These are phyloP conservation scores for Pipistrellus pygmaeus DNA, from an alignment of 2,797 vertebrate species.

Conservation along the genomic window DNA sequence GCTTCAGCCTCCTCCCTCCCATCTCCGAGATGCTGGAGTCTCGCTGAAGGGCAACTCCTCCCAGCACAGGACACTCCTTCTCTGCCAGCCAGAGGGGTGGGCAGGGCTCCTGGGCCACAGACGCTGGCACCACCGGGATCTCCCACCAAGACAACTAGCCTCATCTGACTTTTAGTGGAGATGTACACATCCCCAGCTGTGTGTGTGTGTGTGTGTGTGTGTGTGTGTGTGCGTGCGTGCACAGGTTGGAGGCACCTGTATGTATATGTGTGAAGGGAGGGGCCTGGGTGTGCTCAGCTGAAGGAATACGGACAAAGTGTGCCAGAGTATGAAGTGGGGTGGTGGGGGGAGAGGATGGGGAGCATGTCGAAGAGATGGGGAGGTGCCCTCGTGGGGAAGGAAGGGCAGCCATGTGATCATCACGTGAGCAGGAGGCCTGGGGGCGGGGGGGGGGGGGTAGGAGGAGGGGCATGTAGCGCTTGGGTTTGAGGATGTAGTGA, in stretches of 20 bases:
- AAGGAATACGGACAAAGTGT: not conserved
- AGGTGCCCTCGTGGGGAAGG: not conserved
- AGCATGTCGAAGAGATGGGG: not conserved
- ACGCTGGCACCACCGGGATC: rapidly evolving
- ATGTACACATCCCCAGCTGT: not conserved
- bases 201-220: rapidly evolving
- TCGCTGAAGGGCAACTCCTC: constrained; percentile 64
- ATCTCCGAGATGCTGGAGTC: not conserved
- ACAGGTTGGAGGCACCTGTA: not conserved
- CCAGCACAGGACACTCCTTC: not conserved
- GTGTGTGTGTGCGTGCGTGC: too few species aligned
- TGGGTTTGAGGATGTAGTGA: constrained; percentile 78
- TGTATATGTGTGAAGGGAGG: not conserved
- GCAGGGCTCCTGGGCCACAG: not conserved
- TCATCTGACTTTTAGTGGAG: constrained; percentile 43
- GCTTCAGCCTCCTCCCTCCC: constrained; percentile 44
- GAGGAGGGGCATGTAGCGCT: not conserved
- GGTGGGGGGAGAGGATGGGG: not conserved
- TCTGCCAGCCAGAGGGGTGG: constrained; percentile 50
- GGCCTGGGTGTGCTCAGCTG: not conserved
- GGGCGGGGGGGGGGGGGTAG: not conserved
- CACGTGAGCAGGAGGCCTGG: not conserved
- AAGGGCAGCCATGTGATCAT: not conserved
- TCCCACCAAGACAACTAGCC: not conserved
- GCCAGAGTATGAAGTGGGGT: not conserved